A percentile compares a stretch with the other conserved stretches of the same genome.
phyloP scores from a whole-genome alignment of 2,888 invertebrate species.

The Artemia sinica region DNA sequence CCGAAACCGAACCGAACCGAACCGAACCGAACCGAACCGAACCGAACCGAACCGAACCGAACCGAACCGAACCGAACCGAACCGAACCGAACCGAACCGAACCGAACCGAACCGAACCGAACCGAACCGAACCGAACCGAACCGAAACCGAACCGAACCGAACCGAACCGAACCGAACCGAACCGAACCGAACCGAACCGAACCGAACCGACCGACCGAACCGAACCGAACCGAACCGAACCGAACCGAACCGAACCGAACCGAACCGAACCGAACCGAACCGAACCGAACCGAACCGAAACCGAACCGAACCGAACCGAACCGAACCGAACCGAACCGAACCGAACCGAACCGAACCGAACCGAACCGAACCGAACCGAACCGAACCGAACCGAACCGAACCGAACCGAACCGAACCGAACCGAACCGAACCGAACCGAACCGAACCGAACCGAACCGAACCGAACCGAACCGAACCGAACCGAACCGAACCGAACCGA shows the following conservation, averaged over 20 bases:
- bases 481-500: slow-evolving; percentile 23
- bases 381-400: slow-evolving; percentile 23
- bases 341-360: slow-evolving; percentile 22
- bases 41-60: no score
- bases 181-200: slow-evolving; percentile 22
- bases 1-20: no score
- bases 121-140: no score
- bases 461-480: slow-evolving; percentile 23
- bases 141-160: no score
- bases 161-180: no score
- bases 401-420: slow-evolving; percentile 22
- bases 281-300: slow-evolving; percentile 14
- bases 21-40: no score
- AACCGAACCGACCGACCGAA: slow-evolving; percentile 22
- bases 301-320: slow-evolving; percentile 23
- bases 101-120: no score
- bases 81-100: no score
- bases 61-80: no score
- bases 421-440: slow-evolving; percentile 23
- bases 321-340: slow-evolving; percentile 23
- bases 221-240: slow-evolving; percentile 23
- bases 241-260: slow-evolving; percentile 22
- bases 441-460: no score
- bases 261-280: slow-evolving; percentile 22
- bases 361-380: slow-evolving; percentile 22